Evolutionary conservation across 2,888 invertebrate species (phyloP).

Genomic region (Drosophila niveifrons): DNA sequence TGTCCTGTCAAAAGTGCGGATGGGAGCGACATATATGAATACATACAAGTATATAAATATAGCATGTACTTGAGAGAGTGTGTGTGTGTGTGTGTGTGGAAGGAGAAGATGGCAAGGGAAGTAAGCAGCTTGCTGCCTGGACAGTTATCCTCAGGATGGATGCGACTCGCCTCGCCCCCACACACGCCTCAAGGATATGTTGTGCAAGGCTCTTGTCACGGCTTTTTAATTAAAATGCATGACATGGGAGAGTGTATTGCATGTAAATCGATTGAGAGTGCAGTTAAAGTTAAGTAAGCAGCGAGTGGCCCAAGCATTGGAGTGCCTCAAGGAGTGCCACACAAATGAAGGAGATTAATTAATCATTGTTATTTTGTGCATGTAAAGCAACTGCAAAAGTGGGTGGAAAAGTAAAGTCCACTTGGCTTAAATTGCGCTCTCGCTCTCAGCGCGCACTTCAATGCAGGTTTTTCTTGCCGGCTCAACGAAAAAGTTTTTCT

Average conservation of each 20-base stretch:
- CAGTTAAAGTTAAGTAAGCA: constrained; percentile 61
- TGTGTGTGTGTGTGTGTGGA: not conserved
- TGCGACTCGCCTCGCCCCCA: not conserved
- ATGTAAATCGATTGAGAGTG: constrained; percentile 73
- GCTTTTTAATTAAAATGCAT: constrained; percentile 77
- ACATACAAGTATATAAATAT: constrained; percentile 6
- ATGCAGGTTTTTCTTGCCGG: constrained; percentile 20
- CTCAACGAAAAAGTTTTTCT: constrained; percentile 15
- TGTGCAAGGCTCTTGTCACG: constrained; percentile 32
- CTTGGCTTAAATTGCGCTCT: constrained; percentile 27
- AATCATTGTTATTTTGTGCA: constrained; percentile 60
- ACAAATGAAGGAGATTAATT: constrained; percentile 61
- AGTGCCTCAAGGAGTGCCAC: constrained; percentile 6
- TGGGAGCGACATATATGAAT: not conserved
- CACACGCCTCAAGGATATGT: constrained; percentile 6
- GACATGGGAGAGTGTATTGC: constrained; percentile 51
- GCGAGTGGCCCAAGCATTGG: not conserved
- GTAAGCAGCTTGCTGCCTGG: constrained; percentile 24
- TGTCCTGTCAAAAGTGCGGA: constrained; percentile 18
- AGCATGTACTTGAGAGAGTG: not conserved
- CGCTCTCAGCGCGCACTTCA: constrained; percentile 38
- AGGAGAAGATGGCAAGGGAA: not conserved
- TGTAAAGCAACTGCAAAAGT: not conserved
- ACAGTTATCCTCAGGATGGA: constrained; percentile 19
- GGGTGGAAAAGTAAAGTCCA: constrained; percentile 13